These are phyloP conservation scores for Haemorhous mexicanus DNA, from an alignment of 2,113 vertebrate genomes.

Conservation along the genomic window DNA sequence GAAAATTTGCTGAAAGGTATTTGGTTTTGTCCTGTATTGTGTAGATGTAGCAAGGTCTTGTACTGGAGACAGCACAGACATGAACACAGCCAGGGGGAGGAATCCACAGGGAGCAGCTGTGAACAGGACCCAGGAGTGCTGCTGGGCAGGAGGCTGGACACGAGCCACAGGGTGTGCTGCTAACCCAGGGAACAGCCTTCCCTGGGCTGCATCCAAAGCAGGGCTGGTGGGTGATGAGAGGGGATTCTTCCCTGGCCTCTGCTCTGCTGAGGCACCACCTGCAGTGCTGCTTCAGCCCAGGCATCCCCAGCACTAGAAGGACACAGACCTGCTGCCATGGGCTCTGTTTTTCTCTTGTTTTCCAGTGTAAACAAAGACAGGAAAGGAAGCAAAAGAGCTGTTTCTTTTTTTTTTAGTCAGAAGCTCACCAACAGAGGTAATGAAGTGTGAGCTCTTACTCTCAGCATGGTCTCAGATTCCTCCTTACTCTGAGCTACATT, in stretches of 20 bases:
- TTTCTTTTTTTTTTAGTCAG: background rate
- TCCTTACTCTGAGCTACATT: background rate
- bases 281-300: background rate
- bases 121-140: background rate
- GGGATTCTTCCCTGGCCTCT: background rate
- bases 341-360: background rate
- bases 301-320: no score
- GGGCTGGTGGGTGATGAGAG: background rate
- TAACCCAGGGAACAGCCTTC: background rate
- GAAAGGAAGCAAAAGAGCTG: background rate
- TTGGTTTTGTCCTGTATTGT: background rate
- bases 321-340: no score
- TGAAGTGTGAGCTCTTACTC: no score
- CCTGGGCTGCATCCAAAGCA: background rate
- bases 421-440: background rate
- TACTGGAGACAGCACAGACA: rapidly evolving
- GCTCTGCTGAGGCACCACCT: background rate
- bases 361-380: background rate
- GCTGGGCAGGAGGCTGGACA: background rate
- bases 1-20: background rate
- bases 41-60: background rate
- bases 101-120: background rate
- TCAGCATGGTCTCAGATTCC: background rate
- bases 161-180: background rate
- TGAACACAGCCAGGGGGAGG: no score